phyloP scores from a whole-genome alignment of 2,113 vertebrate species.

The Periophthalmus modestus region DNA sequence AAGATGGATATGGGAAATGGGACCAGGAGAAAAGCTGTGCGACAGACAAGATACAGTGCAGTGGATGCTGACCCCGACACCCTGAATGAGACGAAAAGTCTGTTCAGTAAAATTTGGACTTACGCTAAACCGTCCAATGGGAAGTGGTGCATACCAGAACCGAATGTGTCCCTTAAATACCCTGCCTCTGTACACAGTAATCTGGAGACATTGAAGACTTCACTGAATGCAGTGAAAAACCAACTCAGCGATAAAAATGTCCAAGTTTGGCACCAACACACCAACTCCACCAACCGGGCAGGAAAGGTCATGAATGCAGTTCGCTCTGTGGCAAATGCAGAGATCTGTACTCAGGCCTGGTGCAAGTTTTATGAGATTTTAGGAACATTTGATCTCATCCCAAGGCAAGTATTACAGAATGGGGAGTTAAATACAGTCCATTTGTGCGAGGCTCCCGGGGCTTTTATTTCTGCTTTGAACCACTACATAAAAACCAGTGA shows the following conservation, averaged over 20 bases:
- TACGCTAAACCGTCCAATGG: slow-evolving; percentile 78
- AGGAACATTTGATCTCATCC: slow-evolving; percentile 82
- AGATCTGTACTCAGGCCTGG: slow-evolving; percentile 95
- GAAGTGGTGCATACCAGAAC: slow-evolving; percentile 84
- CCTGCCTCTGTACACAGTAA: slow-evolving; percentile 65
- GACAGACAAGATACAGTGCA: slow-evolving; percentile 20
- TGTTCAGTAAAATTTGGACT: slow-evolving; percentile 83
- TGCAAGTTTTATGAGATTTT: slow-evolving; percentile 94
- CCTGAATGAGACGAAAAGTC: slow-evolving; percentile 75
- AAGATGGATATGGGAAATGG: slow-evolving; percentile 82
- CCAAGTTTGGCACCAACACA: slow-evolving; percentile 94
- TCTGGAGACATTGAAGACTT: slow-evolving; percentile 84
- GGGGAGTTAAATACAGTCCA: slow-evolving; percentile 88
- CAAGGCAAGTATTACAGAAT: slow-evolving; percentile 75
- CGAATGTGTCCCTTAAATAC: slow-evolving; percentile 70
- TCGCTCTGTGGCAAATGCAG: slow-evolving; percentile 83
- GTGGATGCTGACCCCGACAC: slow-evolving; percentile 72
- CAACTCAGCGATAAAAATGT: slow-evolving; percentile 91
- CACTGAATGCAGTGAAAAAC: slow-evolving; percentile 90
- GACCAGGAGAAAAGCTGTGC: slow-evolving; percentile 67
- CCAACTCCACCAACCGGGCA: slow-evolving; percentile 89
- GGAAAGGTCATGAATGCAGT: slow-evolving; percentile 86
- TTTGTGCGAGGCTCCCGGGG: slow-evolving; percentile 93
- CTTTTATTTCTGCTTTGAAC: slow-evolving; percentile 91
- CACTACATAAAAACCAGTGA: slow-evolving; percentile 86